Conservation (phyloP, 2,797 vertebrate genomes). For the Phrynocephalus forsythii region DNA sequence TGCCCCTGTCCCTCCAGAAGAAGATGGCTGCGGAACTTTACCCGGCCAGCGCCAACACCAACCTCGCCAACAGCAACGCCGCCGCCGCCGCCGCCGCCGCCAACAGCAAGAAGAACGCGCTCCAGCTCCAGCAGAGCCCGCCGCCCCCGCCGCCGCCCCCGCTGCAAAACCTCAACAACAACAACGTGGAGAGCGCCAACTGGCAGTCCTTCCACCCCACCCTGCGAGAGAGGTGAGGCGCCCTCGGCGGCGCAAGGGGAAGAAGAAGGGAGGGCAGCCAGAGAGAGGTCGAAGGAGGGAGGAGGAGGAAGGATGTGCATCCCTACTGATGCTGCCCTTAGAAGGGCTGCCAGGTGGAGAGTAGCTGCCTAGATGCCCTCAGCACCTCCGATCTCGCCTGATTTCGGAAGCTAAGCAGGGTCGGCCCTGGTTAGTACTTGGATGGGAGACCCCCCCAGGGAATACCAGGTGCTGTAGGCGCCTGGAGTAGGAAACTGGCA, state of each 20-base stretch:
- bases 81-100: conserved; percentile 71
- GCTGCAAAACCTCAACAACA: conserved; percentile 89
- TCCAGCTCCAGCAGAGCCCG: conserved; percentile 79
- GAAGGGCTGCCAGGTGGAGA: too few species aligned
- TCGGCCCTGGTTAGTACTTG: too few species aligned
- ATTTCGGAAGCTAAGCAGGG: too few species aligned
- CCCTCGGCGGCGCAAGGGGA: background rate
- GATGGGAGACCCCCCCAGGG: too few species aligned
- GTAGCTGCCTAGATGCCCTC: too few species aligned
- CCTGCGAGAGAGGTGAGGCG: conserved; percentile 90
- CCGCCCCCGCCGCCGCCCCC: conserved; percentile 77
- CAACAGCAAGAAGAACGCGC: conserved; percentile 83
- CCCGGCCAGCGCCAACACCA: conserved; percentile 81
- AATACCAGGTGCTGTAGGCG: too few species aligned
- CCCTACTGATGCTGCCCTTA: too few species aligned
- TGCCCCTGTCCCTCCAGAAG: conserved; percentile 84
- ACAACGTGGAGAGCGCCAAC: conserved; percentile 88
- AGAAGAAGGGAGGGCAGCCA: background rate
- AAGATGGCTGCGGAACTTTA: conserved; percentile 96
- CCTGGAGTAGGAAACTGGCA: too few species aligned
- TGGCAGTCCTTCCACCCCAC: conserved; percentile 93
- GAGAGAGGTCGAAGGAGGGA: background rate
- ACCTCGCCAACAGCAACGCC: conserved; percentile 81
- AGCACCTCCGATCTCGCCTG: too few species aligned
- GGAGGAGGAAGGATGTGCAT: too few species aligned